A percentile compares a stretch with the other conserved stretches of the same genome.
Evolutionary conservation across 2,888 invertebrate genomes (phyloP).

Genomic region (Amphipoea lucens): DNA sequence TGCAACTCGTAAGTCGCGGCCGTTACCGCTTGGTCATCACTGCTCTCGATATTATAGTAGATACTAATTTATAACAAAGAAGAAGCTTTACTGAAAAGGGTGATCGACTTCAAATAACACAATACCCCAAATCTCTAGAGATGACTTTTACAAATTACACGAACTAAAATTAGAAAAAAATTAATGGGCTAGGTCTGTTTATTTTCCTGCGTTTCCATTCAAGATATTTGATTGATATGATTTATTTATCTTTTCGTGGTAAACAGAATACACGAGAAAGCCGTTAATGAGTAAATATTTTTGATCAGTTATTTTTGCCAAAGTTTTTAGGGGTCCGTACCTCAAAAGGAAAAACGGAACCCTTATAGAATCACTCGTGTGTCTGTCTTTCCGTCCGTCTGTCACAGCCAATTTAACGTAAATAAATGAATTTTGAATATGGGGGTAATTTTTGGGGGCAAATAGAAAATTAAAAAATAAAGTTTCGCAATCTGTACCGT

Average conservation of each 20-base stretch:
- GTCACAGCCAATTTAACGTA: too few relatives aligned
- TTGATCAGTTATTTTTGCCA: constrained; percentile 15
- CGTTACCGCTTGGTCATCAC: too few relatives aligned
- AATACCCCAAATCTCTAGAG: constrained; percentile 34
- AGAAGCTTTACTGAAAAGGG: constrained; percentile 1
- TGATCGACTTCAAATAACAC: constrained; percentile 25
- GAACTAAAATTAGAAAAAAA: constrained; percentile 23
- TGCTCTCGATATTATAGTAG: not conserved
- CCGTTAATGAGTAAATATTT: constrained; percentile 45
- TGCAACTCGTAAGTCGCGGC: too few relatives aligned
- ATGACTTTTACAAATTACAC: constrained; percentile 45
- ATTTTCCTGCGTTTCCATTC: constrained; percentile 33
- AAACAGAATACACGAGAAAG: constrained; percentile 25
- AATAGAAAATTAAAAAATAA: too few relatives aligned
- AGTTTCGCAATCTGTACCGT: too few relatives aligned
- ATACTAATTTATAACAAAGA: not conserved
- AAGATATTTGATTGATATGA: constrained; percentile 42
- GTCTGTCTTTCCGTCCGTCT: too few relatives aligned
- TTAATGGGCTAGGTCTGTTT: constrained; percentile 28
- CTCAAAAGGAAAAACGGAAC: too few relatives aligned
- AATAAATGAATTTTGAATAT: too few relatives aligned
- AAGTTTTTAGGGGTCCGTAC: too few relatives aligned
- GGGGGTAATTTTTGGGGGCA: too few relatives aligned
- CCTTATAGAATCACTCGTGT: too few relatives aligned
- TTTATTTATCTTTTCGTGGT: constrained; percentile 15